Evolutionary conservation across 2,797 vertebrate genomes (phyloP).

Genomic region (Scomberomorus guttatus): DNA sequence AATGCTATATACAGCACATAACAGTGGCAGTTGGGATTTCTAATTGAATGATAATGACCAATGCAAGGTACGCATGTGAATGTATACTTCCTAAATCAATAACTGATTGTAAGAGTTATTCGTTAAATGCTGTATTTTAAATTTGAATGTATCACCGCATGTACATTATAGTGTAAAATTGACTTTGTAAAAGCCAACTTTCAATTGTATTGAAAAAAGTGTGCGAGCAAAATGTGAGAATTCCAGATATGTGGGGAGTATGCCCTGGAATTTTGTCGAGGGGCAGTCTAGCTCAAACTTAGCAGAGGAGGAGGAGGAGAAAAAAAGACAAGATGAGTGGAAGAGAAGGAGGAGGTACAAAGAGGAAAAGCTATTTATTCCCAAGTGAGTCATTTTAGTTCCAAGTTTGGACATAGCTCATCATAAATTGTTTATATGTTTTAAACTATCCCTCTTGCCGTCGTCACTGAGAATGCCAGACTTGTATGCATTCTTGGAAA

Average conservation of each 20-base stretch:
- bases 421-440: conserved; percentile 8
- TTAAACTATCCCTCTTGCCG: neutral
- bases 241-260: too few species aligned
- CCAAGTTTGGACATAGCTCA: conserved; percentile 8
- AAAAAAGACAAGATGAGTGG: too few species aligned
- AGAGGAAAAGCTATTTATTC: neutral
- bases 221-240: too few species aligned
- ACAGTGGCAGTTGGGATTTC: too few species aligned
- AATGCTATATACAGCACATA: neutral
- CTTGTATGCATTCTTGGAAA: conserved; percentile 17
- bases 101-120: neutral
- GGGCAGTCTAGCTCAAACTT: conserved; percentile 13
- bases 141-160: neutral
- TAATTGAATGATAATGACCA: neutral
- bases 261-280: neutral
- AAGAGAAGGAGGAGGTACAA: too few species aligned
- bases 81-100: neutral
- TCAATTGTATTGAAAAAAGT: neutral
- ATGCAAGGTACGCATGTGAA: too few species aligned
- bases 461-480: conserved; percentile 22
- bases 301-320: neutral
- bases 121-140: neutral
- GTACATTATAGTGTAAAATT: too few species aligned
- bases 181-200: neutral
- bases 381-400: conserved; percentile 9